Base-by-base conservation (phyloP, 2,888 invertebrate species). In the Ectemnius lituratus region DNA sequence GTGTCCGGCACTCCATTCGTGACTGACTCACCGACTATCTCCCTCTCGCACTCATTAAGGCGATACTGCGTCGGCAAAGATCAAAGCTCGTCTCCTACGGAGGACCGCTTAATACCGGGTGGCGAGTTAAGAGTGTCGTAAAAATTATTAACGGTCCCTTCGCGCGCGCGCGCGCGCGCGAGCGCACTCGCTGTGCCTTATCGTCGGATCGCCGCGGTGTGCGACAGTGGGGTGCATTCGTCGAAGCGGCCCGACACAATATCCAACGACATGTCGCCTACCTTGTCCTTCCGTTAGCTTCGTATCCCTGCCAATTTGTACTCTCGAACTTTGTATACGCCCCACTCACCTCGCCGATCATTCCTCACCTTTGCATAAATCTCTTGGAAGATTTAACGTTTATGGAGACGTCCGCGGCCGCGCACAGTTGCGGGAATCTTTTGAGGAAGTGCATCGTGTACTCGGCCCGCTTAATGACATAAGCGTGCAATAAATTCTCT, bases 41-140 rank as follows among this genome's bases (percentile, higher is more conserved):
- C 75, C 69, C 81, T 79, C 79, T 75, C 80, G 84, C 84, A 84
- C 84, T 86, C 85, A 87, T 86, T 86, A 88, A 87, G 87, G 80
- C 85, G 85, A 85, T 86, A 84, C 85, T 82, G 75, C 83, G 88
- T 86, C 88, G 88, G 88, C 86, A 59, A 88, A 88, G 88, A 88
- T 88, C 88, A 88, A 88, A 88, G 88, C 85, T 75, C 78, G 80
- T 84, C 86, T 87, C 85, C 78, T 73, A 84, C 81, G 84, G 84
- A 84, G 86, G 86, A 85, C 85, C 88, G 87, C 88, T 88, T 88
- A 88, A 88, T 88, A 88, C 88, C 88, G 88, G 87, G 88, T 88
- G 88, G 88, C 88, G 87, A 88, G 88, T 85, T 86, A 87, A 88
- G 87, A 88, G 86, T 88, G 88, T 88, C 87, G 88, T 88, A 87